phyloP scores from a whole-genome alignment of 2,888 invertebrate species.

The Caenorhabditis imperialis region DNA sequence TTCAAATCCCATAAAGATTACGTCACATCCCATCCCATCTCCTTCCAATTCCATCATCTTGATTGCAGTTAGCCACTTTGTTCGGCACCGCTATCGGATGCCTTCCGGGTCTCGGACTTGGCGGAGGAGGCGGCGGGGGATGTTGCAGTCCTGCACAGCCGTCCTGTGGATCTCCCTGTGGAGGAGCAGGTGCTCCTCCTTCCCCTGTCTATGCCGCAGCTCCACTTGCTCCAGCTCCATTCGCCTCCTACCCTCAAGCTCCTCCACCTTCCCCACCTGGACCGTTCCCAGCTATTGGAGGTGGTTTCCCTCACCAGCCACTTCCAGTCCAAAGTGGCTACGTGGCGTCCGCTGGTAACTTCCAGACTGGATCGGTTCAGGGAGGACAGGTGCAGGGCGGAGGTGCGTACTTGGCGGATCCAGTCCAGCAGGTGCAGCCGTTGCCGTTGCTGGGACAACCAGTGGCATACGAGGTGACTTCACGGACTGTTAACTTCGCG shows the following conservation, averaged over 20 bases:
- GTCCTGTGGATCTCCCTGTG: constrained; percentile 30
- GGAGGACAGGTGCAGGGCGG: constrained; percentile 27
- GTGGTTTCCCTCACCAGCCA: constrained; percentile 6
- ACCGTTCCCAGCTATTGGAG: constrained; percentile 8
- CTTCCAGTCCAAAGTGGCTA: constrained; percentile 32
- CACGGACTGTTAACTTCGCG: constrained; percentile 37
- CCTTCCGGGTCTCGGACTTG: constrained; percentile 44
- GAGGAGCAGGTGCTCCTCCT: constrained; percentile 16
- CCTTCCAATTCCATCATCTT: background rate
- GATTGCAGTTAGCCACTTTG: constrained; percentile 34
- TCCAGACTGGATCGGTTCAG: constrained; percentile 27
- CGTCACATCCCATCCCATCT: constrained; percentile 13
- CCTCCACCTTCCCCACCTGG: constrained; percentile 16
- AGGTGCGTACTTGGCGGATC: constrained; percentile 34
- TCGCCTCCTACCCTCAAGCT: constrained; percentile 29
- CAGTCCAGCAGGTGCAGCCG: constrained; percentile 39
- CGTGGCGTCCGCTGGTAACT: constrained; percentile 22
- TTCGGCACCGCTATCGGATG: constrained; percentile 42
- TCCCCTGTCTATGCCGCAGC: constrained; percentile 38
- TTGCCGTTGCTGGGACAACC: constrained; percentile 56
- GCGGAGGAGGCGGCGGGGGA: constrained; percentile 36
- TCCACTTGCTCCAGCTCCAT: constrained; percentile 49
- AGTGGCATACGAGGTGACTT: constrained; percentile 45
- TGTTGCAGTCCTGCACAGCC: constrained; percentile 38
- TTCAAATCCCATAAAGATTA: background rate